Base-by-base conservation (phyloP, 2,113 vertebrate genomes). In the Notiomystis cincta region DNA sequence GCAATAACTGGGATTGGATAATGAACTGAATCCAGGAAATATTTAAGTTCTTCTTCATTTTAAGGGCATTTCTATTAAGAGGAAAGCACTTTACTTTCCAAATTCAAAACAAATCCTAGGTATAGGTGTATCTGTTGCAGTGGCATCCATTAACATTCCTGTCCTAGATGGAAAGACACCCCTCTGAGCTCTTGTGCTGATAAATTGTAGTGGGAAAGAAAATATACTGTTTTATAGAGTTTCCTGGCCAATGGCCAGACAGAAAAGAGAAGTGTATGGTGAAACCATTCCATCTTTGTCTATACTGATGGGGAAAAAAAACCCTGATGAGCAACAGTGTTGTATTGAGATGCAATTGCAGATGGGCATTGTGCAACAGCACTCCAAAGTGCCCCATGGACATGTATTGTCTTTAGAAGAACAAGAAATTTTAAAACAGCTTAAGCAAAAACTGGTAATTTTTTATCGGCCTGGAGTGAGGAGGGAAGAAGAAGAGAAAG, bases 51-150 rank as follows among this genome's bases (percentile, higher is more conserved):
- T 79, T 51, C 35, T 86, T 89, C 20, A 33, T 38, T 91, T 25
- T 54, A 83, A 40, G 19, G 8, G 51, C 23, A 90, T 65, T 54
- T 81, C 22, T 65, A 27, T 66, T 35, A 61, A 70, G 64, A 73
- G 42, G 15, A 67, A 87, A 83, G 51, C 13, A 73, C 21, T 50
- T 65, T 66, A n/a, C 17, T 66, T 69, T 28, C 33, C 42, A 66
- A 77, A 95, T 67, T 69, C 45, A 89, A 92, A 89, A 44, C 40
- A 83, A 86, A 69, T 66, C 56, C 40, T 38, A 50, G 18, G 33
- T 4, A 5, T 27, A 38, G 69, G 60, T 66, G 35, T 28, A 80
- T 65, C 71, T 77, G n/a, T 69, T 90, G 31, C 1, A 1, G 64
- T 2, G 4, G 31, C n/a, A 57, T 14, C 61, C 15, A 31, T 88